Conservation (phyloP, 2,797 vertebrate genomes). For the Telmatherina bonti region DNA sequence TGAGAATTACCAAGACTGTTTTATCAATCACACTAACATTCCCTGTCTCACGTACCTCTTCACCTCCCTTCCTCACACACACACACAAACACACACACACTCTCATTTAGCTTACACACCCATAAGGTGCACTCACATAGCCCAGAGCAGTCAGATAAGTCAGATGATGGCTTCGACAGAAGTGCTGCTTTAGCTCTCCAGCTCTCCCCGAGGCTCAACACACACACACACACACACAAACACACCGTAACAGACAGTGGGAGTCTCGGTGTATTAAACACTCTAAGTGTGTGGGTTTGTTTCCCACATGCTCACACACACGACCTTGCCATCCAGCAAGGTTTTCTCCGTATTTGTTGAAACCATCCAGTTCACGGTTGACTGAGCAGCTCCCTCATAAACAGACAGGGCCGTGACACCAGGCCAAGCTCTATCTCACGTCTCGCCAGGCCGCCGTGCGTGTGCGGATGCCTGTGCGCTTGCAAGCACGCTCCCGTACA, state of each 20-base stretch:
- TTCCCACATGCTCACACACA: conserved; percentile 10
- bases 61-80: neutral
- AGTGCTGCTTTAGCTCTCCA: conserved; percentile 75
- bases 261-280: conserved; percentile 50
- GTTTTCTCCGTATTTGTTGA: conserved; percentile 62
- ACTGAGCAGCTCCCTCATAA: conserved; percentile 65
- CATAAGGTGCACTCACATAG: conserved; percentile 37
- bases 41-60: conserved; percentile 2
- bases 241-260: conserved; percentile 51
- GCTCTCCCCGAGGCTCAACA: conserved; percentile 60
- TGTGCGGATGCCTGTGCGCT: neutral
- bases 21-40: conserved; percentile 54
- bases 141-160: conserved; percentile 71
- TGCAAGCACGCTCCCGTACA: neutral
- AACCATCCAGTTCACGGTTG: conserved; percentile 62
- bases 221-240: conserved; percentile 22
- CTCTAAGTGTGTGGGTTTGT: conserved; percentile 44
- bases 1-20: conserved; percentile 55
- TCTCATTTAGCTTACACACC: conserved; percentile 36
- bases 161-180: conserved; percentile 78
- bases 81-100: conserved; percentile 23
- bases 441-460: conserved; percentile 26
- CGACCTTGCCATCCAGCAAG: conserved; percentile 70
- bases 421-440: conserved; percentile 43
- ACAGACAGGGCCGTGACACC: conserved; percentile 62